phyloP scores from a whole-genome alignment of 53 echinoderm and acorn worm genomes.

The Stichopus horrens region DNA sequence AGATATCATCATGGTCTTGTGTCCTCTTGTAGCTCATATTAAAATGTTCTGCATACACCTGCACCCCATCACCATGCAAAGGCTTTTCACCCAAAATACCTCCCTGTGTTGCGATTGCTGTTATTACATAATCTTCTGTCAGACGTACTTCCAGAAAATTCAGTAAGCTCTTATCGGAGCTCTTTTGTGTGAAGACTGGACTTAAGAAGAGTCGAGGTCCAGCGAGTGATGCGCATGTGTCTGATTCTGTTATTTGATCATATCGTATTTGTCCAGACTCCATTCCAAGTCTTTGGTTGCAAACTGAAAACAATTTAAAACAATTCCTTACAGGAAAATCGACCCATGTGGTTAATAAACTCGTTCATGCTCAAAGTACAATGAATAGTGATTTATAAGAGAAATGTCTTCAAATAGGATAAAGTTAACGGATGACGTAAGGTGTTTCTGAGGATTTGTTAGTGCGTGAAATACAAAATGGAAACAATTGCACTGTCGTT shows the following conservation, averaged over 20 bases:
- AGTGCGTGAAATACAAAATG: too few species aligned
- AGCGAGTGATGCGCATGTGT: not conserved
- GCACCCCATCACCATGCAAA: too few species aligned
- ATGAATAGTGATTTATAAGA: too few species aligned
- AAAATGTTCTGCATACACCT: not conserved
- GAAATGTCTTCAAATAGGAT: too few species aligned
- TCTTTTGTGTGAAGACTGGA: not conserved
- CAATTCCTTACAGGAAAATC: too few species aligned
- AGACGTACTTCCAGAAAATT: not conserved
- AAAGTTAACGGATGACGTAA: too few species aligned
- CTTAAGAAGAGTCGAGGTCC: not conserved
- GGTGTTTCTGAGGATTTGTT: too few species aligned
- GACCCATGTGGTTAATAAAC: too few species aligned
- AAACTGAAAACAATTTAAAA: not conserved
- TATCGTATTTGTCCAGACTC: slow-evolving; percentile 33
- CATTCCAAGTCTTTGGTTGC: slow-evolving; percentile 43
- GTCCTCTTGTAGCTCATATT: not conserved
- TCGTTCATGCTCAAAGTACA: too few species aligned
- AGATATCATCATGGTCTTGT: not conserved
- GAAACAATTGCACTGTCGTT: too few species aligned
- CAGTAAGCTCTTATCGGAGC: not conserved
- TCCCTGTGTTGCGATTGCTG: slow-evolving; percentile 26
- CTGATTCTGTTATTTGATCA: not conserved
- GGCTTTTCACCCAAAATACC: too few species aligned
- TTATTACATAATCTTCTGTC: not conserved